phyloP scores from a whole-genome alignment of 2,797 vertebrate species.

The Eospalax fontanierii region DNA sequence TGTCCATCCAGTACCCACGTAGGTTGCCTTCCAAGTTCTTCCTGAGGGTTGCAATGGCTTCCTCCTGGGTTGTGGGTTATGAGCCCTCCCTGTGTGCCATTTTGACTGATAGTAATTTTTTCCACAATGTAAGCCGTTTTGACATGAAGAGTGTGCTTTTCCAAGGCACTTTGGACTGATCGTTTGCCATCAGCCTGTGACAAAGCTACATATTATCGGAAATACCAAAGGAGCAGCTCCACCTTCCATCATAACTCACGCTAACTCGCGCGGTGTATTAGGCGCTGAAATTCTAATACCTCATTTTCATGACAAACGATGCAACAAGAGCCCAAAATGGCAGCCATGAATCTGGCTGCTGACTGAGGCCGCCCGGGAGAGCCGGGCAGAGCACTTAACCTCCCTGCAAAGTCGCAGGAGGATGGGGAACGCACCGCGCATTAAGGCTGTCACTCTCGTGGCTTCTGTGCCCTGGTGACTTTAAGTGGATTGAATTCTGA shows the following conservation, averaged over 20 bases:
- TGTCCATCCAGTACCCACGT: not conserved
- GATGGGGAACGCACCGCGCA: not conserved
- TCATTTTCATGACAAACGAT: constrained; percentile 87
- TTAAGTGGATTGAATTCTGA: not conserved
- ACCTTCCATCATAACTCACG: constrained; percentile 78
- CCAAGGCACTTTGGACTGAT: constrained; percentile 60
- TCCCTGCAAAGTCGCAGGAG: not conserved
- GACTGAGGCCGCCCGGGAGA: constrained; percentile 70
- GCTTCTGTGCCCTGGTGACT: not conserved
- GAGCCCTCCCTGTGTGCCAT: not conserved
- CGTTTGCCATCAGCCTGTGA: constrained; percentile 64
- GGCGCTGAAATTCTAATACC: constrained; percentile 80
- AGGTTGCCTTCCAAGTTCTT: not conserved
- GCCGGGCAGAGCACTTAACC: constrained; percentile 66
- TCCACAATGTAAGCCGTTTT: constrained; percentile 28
- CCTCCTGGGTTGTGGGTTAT: not conserved
- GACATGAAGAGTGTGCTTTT: constrained; percentile 67
- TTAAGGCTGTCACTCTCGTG: not conserved
- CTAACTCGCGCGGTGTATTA: constrained; percentile 83
- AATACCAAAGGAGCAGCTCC: constrained; percentile 71
- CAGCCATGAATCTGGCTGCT: constrained; percentile 82
- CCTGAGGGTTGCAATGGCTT: not conserved
- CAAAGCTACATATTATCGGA: constrained; percentile 62
- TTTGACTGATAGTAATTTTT: constrained; percentile 39
- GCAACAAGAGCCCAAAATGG: constrained; percentile 81